Evolutionary conservation across 2,888 invertebrate species (phyloP).

Genomic region (Tinea pellionella): DNA sequence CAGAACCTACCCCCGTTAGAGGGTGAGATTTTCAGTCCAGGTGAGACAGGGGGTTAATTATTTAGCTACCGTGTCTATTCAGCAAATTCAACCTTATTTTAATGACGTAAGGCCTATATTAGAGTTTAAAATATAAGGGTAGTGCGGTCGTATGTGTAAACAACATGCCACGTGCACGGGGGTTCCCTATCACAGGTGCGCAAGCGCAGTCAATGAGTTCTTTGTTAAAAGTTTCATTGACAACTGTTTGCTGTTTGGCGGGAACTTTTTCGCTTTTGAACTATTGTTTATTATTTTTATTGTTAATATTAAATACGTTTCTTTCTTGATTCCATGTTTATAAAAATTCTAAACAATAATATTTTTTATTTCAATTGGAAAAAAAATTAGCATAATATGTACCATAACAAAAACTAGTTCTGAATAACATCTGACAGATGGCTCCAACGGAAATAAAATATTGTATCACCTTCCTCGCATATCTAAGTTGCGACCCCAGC

Average conservation of each 20-base stretch:
- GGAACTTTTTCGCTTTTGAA: slow-evolving; percentile 20
- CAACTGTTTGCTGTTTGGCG: slow-evolving; percentile 50
- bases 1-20: slow-evolving; percentile 2
- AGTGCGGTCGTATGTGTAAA: not conserved
- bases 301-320: not conserved
- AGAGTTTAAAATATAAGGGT: not conserved
- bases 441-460: not conserved
- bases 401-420: not conserved
- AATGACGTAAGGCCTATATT: not conserved
- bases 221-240: slow-evolving; percentile 56
- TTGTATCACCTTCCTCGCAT: not conserved
- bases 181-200: slow-evolving; percentile 64
- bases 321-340: too few relatives aligned
- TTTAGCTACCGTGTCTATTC: not conserved
- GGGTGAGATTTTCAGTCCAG: slow-evolving; percentile 10
- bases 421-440: not conserved
- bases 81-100: not conserved
- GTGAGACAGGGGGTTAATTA: not conserved
- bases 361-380: too few relatives aligned
- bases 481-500: not conserved
- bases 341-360: too few relatives aligned
- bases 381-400: too few relatives aligned
- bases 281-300: not conserved
- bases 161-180: slow-evolving; percentile 20
- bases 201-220: slow-evolving; percentile 38